Percentiles rank a stretch among this genome's conserved stretches.
Evolutionary conservation across 2,888 invertebrate genomes (phyloP).

Genomic region (Phortica magna): DNA sequence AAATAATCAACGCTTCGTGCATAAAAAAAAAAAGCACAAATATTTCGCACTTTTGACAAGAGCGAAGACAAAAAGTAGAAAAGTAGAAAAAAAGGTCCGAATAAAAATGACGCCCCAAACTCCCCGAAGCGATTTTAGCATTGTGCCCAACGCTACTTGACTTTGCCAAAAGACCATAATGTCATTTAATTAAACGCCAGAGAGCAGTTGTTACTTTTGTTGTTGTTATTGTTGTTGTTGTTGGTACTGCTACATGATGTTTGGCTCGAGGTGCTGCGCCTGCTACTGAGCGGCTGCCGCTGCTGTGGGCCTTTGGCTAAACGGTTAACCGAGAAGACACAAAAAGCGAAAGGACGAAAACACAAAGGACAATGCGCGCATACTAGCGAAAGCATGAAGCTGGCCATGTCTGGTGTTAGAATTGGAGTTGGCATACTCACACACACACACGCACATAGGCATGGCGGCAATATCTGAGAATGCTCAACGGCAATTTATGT

Average conservation of each 20-base stretch:
- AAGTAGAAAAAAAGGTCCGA: neutral
- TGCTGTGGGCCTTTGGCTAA: slow-evolving; percentile 49
- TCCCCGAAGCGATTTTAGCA: neutral
- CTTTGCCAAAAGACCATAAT: slow-evolving; percentile 63
- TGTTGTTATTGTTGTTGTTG: slow-evolving; percentile 42
- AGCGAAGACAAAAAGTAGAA: neutral
- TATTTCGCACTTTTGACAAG: neutral
- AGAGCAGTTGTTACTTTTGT: slow-evolving; percentile 61
- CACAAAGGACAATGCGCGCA: neutral
- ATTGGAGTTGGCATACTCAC: neutral
- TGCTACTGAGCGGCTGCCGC: neutral
- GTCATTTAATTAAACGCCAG: slow-evolving; percentile 72
- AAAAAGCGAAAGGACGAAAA: slow-evolving; percentile 2
- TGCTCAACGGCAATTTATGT: slow-evolving; percentile 65
- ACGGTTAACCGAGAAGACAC: slow-evolving; percentile 64
- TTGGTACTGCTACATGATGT: slow-evolving; percentile 47
- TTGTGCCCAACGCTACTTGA: slow-evolving; percentile 6
- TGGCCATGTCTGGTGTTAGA: neutral
- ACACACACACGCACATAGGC: neutral
- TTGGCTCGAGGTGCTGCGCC: neutral
- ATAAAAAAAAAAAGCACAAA: neutral
- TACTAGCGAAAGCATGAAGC: too few species aligned
- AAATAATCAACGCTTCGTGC: neutral
- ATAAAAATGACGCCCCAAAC: neutral
- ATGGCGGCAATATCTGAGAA: slow-evolving; percentile 34